These are phyloP conservation scores for Sylvietta virens DNA, from an alignment of 2,113 vertebrate species.

Conservation along the genomic window DNA sequence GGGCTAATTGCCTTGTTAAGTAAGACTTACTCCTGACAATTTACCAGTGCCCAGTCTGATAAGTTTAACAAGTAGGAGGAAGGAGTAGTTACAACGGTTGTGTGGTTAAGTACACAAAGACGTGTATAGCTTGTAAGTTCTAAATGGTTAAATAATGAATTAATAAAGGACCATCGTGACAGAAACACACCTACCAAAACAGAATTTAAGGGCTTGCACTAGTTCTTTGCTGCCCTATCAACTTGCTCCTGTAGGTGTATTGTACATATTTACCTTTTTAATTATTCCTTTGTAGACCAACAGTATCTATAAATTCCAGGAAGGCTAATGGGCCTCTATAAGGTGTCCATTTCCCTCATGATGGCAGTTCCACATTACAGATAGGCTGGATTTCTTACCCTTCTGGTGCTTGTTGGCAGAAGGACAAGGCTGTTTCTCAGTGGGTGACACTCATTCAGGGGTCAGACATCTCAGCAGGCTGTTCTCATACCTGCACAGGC, in stretches of 20 bases:
- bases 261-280: neutral
- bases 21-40: neutral
- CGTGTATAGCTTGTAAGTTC: rapidly evolving
- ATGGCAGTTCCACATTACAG: neutral
- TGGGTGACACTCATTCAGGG: neutral
- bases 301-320: neutral
- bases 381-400: neutral
- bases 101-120: neutral
- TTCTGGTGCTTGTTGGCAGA: neutral
- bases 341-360: neutral
- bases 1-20: neutral
- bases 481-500: rapidly evolving
- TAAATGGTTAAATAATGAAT: neutral
- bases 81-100: neutral
- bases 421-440: neutral
- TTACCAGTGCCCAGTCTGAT: neutral
- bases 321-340: neutral
- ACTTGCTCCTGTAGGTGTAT: neutral
- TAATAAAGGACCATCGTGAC: neutral
- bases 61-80: neutral
- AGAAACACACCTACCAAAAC: neutral
- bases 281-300: neutral
- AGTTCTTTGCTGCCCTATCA: neutral
- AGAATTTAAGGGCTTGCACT: neutral
- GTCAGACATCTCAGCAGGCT: neutral